Conservation (phyloP, 1,140 invertebrate genomes). For the Lasioglossum albipes region DNA sequence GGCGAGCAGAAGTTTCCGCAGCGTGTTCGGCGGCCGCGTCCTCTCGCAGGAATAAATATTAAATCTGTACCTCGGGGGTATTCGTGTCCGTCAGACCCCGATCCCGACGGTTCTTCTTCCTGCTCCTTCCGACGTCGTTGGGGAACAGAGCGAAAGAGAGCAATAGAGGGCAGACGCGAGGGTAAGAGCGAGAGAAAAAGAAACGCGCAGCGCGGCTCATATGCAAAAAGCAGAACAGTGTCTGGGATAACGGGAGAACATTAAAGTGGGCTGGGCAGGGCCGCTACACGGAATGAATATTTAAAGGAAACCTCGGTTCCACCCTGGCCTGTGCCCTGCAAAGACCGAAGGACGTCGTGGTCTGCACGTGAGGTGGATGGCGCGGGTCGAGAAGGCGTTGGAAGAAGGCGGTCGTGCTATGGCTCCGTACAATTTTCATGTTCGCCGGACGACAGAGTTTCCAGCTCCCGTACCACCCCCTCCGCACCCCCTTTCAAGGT, state of each 20-base stretch:
- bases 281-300: constrained; percentile 67
- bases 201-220: constrained; percentile 40
- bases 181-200: constrained; percentile 26
- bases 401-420: constrained; percentile 24
- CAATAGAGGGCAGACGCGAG: no score
- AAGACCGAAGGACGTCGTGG: constrained; percentile 49
- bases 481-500: neutral
- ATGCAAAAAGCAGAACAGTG: constrained; percentile 67
- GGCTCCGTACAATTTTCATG: constrained; percentile 45
- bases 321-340: constrained; percentile 32
- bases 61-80: constrained; percentile 56
- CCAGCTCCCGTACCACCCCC: neutral
- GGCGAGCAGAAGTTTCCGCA: constrained; percentile 23
- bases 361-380: constrained; percentile 51
- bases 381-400: constrained; percentile 24
- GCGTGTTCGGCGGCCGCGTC: constrained; percentile 21
- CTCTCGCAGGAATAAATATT: constrained; percentile 62
- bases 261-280: constrained; percentile 62
- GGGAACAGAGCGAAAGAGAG: neutral
- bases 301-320: constrained; percentile 65
- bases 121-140: constrained; percentile 8
- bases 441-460: constrained; percentile 15
- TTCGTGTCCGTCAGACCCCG: constrained; percentile 3
- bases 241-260: constrained; percentile 68
- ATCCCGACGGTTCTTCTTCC: neutral